These are phyloP conservation scores for Drosophila mayri DNA, from an alignment of 1,140 invertebrate genomes.

Conservation along the genomic window DNA sequence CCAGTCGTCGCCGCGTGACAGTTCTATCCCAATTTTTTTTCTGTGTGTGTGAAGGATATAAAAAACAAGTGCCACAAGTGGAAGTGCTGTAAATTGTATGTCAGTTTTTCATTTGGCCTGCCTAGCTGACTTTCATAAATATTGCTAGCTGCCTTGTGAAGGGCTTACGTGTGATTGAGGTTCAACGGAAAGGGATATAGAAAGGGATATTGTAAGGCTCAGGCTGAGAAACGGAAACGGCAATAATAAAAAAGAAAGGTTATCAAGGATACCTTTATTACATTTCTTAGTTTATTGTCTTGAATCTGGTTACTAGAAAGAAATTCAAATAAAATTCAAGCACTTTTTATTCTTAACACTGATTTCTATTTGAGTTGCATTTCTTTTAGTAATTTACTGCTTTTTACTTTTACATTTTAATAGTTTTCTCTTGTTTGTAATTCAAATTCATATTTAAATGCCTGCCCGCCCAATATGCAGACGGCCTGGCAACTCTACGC, in stretches of 20 bases:
- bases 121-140: constrained; percentile 68
- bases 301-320: no score
- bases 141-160: constrained; percentile 84
- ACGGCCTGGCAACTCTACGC: no score
- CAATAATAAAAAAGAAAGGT: not conserved
- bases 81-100: constrained; percentile 55
- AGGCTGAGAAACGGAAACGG: no score
- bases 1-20: constrained; percentile 1
- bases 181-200: constrained; percentile 32
- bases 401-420: not conserved
- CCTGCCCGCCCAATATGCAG: not conserved
- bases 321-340: not conserved
- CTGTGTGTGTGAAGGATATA: not conserved
- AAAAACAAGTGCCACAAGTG: not conserved
- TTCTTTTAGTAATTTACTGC: not conserved
- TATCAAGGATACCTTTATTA: no score
- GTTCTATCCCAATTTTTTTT: constrained; percentile 9
- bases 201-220: not conserved
- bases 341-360: not conserved
- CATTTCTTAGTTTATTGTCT: not conserved
- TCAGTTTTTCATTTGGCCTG: constrained; percentile 79
- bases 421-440: not conserved
- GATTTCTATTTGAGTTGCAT: not conserved
- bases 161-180: constrained; percentile 80
- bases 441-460: not conserved